Evolutionary conservation across 2,113 vertebrate genomes (phyloP).

Genomic region (Salvelinus alpinus): DNA sequence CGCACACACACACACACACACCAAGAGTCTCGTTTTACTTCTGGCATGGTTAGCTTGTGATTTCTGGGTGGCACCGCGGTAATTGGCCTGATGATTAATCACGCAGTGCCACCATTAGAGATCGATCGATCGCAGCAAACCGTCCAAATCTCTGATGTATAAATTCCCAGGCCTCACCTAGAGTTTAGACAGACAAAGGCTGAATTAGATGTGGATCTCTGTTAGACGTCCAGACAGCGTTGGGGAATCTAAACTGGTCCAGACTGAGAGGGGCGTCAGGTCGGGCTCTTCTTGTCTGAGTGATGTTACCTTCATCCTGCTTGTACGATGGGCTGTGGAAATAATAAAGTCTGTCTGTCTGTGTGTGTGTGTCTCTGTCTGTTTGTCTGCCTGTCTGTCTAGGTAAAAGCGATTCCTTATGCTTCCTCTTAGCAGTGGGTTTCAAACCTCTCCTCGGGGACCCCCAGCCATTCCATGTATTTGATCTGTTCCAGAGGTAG

Average conservation of each 20-base stretch:
- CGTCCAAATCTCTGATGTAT: background rate
- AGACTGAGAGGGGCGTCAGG: background rate
- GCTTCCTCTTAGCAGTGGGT: no score
- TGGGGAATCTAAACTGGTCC: background rate
- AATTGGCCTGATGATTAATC: slow-evolving; percentile 5
- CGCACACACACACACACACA: no score
- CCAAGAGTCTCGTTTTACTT: background rate
- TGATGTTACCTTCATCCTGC: background rate
- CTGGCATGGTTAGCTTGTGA: slow-evolving; percentile 3
- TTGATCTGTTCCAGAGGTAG: no score
- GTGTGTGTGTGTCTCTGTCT: no score
- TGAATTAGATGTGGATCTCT: background rate
- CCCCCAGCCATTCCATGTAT: no score
- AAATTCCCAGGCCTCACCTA: background rate
- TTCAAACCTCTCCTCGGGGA: no score
- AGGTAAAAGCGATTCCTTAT: no score
- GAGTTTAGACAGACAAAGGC: background rate
- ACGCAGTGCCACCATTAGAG: background rate
- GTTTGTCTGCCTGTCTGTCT: background rate
- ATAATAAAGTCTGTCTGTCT: background rate
- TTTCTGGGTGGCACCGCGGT: background rate
- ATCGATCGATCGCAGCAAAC: slow-evolving; percentile 5
- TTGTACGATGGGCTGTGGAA: background rate
- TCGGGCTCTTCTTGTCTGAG: no score
- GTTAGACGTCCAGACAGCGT: background rate